Base-by-base conservation (phyloP, 2,113 vertebrate genomes). In the Periophthalmodon schlosseri region DNA sequence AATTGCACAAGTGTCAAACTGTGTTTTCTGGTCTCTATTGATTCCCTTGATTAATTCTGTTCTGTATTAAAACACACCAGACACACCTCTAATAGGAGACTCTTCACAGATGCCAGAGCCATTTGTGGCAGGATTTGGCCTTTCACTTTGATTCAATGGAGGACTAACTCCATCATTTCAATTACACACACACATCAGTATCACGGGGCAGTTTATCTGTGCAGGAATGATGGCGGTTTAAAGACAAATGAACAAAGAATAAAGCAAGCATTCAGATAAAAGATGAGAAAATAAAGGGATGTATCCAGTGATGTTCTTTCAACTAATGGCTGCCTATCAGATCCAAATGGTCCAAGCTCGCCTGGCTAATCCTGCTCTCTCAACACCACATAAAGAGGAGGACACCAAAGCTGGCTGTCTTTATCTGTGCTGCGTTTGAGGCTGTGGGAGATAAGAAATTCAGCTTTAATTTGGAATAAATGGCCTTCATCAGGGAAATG, bases 381-480 rank as follows among this genome's bases (percentile, higher is more conserved):
- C 63, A 72, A 83, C 84, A 82, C 76, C 66, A 83, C 82, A 77
- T 6, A 83, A 74, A 71, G 58, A 72, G 69, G 69, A 79, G 64
- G 10, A 84, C 83, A 73, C 80, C 76, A 77, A 86, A 81, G 77
- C 64, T 4, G 44, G 36, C 81, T 80, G 73, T 83, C 76, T 84
- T 83, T 85, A 86, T 88, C 88, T 75, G 68, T 21, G 57, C 57
- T 72, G 74, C 54, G 60, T 79, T 84, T 84, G 79, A 84, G 87
- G 79, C 72, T 13, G 47, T 52, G 14, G 4, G 71, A 88, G 93
- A 94, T 94, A 94, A 94, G 93, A 80, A 94, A 90, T 91, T 92
- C 80, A 84, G 79, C 87, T 92, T 94, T 93, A 92, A 93, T 93
- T 93, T 92, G 89, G 92, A 94, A 94, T 93, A 94, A 93, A 93